Conservation (phyloP, 2,797 vertebrate species). For the Paedocypris micromegethes region DNA sequence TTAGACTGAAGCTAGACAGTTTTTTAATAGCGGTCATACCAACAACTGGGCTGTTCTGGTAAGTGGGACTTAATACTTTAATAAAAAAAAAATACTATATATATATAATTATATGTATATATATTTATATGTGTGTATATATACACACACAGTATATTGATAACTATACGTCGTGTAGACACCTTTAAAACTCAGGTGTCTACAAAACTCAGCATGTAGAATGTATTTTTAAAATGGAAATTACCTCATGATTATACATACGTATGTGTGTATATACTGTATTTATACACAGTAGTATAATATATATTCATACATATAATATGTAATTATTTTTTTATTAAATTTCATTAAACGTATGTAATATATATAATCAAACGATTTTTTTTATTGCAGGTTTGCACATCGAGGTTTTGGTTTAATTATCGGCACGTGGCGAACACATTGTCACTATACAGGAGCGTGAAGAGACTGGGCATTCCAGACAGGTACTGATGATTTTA, state of each 20-base stretch:
- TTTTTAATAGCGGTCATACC: conserved; percentile 91
- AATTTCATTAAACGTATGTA: no score
- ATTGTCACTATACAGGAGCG: conserved; percentile 92
- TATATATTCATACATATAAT: no score
- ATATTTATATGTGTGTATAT: no score
- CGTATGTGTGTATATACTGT: no score
- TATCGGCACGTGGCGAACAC: conserved; percentile 97
- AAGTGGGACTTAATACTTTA: conserved; percentile 53
- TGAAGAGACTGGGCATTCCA: conserved; percentile 94
- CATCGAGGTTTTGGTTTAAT: conserved; percentile 98
- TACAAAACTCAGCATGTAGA: no score
- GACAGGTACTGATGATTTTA: conserved; percentile 76
- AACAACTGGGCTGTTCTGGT: conserved; percentile 99
- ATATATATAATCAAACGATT: neutral
- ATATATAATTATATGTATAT: neutral
- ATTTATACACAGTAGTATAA: no score
- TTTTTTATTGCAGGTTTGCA: conserved; percentile 80
- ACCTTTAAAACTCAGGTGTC: no score
- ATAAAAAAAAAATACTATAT: neutral
- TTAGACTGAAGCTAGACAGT: conserved; percentile 74
- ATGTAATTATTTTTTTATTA: no score
- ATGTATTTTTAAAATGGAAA: no score
- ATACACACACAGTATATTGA: no score
- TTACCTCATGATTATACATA: no score
- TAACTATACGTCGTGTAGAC: no score